phyloP scores from a whole-genome alignment of 2,888 invertebrate genomes.

The Hedya salicella region DNA sequence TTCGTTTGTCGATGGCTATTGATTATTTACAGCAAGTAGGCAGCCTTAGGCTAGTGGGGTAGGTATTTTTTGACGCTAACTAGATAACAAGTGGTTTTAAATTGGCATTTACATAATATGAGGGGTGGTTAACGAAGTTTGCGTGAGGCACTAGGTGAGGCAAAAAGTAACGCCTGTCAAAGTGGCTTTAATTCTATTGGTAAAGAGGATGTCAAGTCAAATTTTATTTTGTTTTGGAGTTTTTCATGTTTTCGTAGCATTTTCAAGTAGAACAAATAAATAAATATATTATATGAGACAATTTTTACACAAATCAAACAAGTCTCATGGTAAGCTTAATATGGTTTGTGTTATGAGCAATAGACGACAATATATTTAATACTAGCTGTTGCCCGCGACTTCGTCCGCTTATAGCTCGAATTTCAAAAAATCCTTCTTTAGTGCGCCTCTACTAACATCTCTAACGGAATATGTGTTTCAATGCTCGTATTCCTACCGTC shows the following conservation, averaged over 20 bases:
- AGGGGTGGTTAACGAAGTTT: slow-evolving; percentile 54
- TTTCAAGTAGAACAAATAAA: background rate
- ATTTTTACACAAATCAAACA: no score
- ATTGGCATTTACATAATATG: slow-evolving; percentile 83
- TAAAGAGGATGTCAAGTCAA: background rate
- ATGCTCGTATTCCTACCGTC: no score
- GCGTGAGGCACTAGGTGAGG: slow-evolving; percentile 7
- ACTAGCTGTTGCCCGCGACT: no score
- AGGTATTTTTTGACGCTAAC: slow-evolving; percentile 83
- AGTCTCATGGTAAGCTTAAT: no score
- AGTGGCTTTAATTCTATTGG: slow-evolving; percentile 9
- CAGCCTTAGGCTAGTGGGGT: slow-evolving; percentile 79
- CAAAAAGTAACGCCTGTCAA: slow-evolving; percentile 25
- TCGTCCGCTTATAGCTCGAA: no score
- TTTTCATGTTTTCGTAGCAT: background rate
- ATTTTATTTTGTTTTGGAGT: background rate
- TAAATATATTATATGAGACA: no score
- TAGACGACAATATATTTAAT: no score
- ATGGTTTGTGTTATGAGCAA: no score
- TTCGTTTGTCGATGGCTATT: slow-evolving; percentile 84
- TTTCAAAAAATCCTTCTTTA: no score
- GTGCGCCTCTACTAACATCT: no score
- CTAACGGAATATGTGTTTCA: no score
- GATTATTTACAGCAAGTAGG: slow-evolving; percentile 77
- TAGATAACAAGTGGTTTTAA: slow-evolving; percentile 85